These are phyloP conservation scores for Lepus americanus DNA, from an alignment of 2,113 vertebrate species.

Conservation along the genomic window DNA sequence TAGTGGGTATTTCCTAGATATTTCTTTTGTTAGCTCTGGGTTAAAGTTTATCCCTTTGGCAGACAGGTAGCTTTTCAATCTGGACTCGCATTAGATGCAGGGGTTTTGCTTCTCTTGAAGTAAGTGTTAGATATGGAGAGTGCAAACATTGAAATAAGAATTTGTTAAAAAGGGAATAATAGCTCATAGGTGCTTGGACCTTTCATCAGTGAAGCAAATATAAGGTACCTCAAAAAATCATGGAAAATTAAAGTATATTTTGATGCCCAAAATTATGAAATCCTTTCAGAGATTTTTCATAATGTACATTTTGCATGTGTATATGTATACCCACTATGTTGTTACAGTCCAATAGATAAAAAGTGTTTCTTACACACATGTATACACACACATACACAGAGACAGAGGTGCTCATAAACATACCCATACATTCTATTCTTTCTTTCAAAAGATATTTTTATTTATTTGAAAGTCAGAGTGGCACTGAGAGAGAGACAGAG, in stretches of 20 bases:
- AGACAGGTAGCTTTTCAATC: too few relatives aligned
- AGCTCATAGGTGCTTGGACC: not conserved
- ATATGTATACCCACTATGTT: not conserved
- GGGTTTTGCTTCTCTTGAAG: not conserved
- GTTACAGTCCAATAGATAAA: not conserved
- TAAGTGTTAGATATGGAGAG: not conserved
- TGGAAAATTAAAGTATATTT: too few relatives aligned
- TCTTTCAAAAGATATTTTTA: too few relatives aligned
- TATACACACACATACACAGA: not conserved
- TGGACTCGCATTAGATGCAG: too few relatives aligned
- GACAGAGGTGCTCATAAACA: not conserved
- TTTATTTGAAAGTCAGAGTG: too few relatives aligned
- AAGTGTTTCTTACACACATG: not conserved
- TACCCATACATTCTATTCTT: not conserved
- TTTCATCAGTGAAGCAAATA: not conserved
- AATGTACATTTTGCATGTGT: not conserved
- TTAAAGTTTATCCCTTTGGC: too few relatives aligned
- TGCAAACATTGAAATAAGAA: not conserved
- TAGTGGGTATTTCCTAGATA: too few relatives aligned
- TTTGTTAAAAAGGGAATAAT: not conserved
- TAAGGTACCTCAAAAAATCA: too few relatives aligned
- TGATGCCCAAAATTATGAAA: too few relatives aligned
- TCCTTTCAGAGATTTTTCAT: too few relatives aligned
- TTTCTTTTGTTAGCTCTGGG: too few relatives aligned
- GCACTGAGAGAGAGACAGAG: too few relatives aligned